A percentile compares a stretch with the other conserved stretches of the same genome.
phyloP scores from a whole-genome alignment of 2,113 vertebrate genomes.

The Noctilio leporinus region DNA sequence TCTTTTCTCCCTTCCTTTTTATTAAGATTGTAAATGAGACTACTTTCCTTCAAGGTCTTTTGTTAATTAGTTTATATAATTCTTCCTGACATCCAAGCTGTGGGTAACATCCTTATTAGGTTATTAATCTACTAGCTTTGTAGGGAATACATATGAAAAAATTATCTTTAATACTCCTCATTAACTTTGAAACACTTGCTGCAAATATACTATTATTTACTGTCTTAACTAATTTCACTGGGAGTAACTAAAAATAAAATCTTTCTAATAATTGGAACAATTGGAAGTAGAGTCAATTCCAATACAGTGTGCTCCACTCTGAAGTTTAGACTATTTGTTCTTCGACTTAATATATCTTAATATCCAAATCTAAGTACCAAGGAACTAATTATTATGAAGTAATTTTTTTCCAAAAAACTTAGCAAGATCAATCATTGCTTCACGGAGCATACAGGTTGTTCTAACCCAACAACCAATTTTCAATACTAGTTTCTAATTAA shows the following conservation, averaged over 20 bases:
- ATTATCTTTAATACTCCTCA: conserved; percentile 49
- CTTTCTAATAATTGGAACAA: not conserved
- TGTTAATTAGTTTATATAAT: conserved; percentile 55
- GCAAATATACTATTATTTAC: conserved; percentile 21
- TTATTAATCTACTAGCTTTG: conserved; percentile 43
- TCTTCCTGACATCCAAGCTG: conserved; percentile 46
- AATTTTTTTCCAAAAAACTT: not conserved
- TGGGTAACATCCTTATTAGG: not conserved
- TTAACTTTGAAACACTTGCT: conserved; percentile 39
- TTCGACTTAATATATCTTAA: not conserved
- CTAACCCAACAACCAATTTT: conserved; percentile 16
- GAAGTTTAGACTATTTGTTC: not conserved
- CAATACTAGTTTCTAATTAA: not conserved
- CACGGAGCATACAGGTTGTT: not conserved
- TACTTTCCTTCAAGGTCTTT: conserved; percentile 21
- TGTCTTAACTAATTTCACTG: conserved; percentile 35
- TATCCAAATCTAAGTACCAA: not conserved
- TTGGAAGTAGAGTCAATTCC: not conserved
- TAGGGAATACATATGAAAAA: conserved; percentile 26
- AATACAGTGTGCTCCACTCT: not conserved
- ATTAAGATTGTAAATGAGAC: conserved; percentile 44
- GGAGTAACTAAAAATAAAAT: conserved; percentile 40
- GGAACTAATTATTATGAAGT: not conserved
- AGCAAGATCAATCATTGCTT: not conserved
- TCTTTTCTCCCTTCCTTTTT: not conserved